Evolutionary conservation across 2,888 invertebrate species (phyloP).

Genomic region (Euclidia mi): DNA sequence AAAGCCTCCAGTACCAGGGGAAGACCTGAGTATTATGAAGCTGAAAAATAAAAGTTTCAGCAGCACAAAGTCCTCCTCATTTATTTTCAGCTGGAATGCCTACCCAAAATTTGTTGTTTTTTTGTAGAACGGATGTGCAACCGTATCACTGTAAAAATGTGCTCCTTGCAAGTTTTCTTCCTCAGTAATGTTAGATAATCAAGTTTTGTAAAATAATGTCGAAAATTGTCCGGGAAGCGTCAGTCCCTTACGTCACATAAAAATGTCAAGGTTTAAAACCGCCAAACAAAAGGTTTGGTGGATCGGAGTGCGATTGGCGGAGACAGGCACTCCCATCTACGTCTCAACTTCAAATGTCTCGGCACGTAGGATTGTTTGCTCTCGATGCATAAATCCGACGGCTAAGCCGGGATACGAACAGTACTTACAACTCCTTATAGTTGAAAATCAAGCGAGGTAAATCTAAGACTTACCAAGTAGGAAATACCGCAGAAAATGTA

Average conservation of each 20-base stretch:
- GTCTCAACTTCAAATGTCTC: conserved; percentile 49
- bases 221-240: not conserved
- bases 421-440: conserved; percentile 52
- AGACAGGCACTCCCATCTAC: conserved; percentile 44
- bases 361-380: conserved; percentile 55
- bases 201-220: not conserved
- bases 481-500: conserved; percentile 19
- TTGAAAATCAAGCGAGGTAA: conserved; percentile 47
- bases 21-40: too few species aligned
- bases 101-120: too few species aligned
- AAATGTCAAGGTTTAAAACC: conserved; percentile 24
- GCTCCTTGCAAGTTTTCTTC: too few species aligned
- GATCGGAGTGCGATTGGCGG: conserved; percentile 31
- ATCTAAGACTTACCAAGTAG: conserved; percentile 36
- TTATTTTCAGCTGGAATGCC: too few species aligned
- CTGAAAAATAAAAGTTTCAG: too few species aligned
- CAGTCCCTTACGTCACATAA: conserved; percentile 9
- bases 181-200: not conserved
- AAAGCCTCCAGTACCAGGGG: too few species aligned
- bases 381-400: conserved; percentile 56
- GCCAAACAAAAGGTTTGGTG: conserved; percentile 12
- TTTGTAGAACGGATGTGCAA: too few species aligned
- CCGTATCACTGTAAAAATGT: too few species aligned
- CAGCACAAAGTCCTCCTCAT: too few species aligned
- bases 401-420: conserved; percentile 54